Percentiles rank a stretch among this genome's conserved stretches.
These are phyloP conservation scores for Penaeus chinensis DNA, from an alignment of 1,140 invertebrate species.

Conservation along the genomic window DNA sequence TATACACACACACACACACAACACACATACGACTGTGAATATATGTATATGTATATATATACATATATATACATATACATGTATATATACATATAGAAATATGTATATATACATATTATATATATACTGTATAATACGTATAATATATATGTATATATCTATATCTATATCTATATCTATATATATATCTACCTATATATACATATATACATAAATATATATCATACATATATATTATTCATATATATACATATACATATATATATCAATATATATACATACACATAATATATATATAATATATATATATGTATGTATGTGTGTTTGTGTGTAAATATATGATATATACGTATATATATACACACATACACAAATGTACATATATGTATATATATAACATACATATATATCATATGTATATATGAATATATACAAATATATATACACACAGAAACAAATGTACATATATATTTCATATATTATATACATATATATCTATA, in stretches of 20 bases:
- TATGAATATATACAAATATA: constrained; percentile 1
- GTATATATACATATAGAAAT: constrained; percentile 1
- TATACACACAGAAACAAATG: not conserved
- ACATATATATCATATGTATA: constrained; percentile 2
- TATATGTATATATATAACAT: not conserved
- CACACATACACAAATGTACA: not conserved
- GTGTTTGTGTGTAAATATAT: not conserved
- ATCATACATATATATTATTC: too few species aligned
- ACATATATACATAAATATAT: constrained; percentile 2
- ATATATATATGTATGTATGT: not conserved
- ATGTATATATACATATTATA: not conserved
- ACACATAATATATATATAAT: constrained; percentile 11
- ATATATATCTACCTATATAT: too few species aligned
- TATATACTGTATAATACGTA: too few species aligned
- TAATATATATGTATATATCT: not conserved
- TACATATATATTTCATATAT: not conserved
- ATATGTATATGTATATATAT: constrained; percentile 16
- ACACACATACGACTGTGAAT: not conserved
- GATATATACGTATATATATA: constrained; percentile 13
- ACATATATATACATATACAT: not conserved
- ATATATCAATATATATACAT: not conserved
- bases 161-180: too few species aligned
- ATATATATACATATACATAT: not conserved
- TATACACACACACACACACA: not conserved
- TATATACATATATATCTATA: not conserved